Conservation (phyloP, 2,797 vertebrate genomes). For the Chelonia mydas region DNA sequence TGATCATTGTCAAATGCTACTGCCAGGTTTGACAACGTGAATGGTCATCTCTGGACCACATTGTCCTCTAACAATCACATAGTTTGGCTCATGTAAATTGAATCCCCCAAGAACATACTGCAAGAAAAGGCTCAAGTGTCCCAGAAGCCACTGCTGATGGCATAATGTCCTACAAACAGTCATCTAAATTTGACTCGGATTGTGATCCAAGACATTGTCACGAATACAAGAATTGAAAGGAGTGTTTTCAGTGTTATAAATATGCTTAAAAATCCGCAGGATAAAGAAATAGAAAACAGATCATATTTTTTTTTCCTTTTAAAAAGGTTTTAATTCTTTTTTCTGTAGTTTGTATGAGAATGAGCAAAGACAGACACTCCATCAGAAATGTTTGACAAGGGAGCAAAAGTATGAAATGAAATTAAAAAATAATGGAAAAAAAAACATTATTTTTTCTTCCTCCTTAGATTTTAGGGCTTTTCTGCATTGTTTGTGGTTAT, state of each 20-base stretch:
- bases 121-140: neutral
- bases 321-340: neutral
- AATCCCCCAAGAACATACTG: neutral
- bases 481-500: conserved; percentile 43
- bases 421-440: neutral
- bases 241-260: neutral
- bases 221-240: neutral
- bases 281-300: neutral
- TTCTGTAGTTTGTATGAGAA: neutral
- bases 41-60: conserved; percentile 18
- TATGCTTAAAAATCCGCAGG: neutral
- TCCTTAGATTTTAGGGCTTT: neutral
- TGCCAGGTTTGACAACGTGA: conserved; percentile 44
- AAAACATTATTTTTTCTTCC: neutral
- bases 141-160: neutral
- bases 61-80: conserved; percentile 19
- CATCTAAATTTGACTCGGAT: neutral
- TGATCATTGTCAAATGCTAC: conserved; percentile 33
- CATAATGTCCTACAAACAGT: neutral
- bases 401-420: neutral
- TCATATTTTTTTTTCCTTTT: neutral
- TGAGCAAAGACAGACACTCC: neutral
- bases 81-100: conserved; percentile 3
- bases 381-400: neutral
- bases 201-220: neutral